phyloP scores from a whole-genome alignment of 1,140 invertebrate genomes.

The Drosophila bocqueti region DNA sequence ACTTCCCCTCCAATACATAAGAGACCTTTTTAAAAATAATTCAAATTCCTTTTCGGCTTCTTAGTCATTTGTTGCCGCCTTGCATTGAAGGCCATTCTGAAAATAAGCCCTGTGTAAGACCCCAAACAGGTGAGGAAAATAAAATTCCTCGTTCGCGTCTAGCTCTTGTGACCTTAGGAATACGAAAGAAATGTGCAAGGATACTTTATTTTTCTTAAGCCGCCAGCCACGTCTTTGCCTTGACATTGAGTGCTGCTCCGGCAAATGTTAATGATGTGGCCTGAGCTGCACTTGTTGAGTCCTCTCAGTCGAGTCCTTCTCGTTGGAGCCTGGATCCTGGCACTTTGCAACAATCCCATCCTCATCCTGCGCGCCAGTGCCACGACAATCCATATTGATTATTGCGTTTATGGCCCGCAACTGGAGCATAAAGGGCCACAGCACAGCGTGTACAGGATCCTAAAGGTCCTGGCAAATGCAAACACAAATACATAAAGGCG shows the following conservation, averaged over 20 bases:
- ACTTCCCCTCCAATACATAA: not conserved
- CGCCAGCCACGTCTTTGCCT: constrained; percentile 39
- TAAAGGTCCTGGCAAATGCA: constrained; percentile 35
- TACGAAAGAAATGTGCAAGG: constrained; percentile 14
- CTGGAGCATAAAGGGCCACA: constrained; percentile 52
- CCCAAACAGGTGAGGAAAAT: constrained; percentile 12
- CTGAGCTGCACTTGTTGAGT: constrained; percentile 77
- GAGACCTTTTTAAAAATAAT: not conserved
- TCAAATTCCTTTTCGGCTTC: not conserved
- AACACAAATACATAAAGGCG: constrained; percentile 30
- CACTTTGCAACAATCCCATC: constrained; percentile 29
- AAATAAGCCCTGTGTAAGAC: constrained; percentile 9
- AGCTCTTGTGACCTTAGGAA: constrained; percentile 40
- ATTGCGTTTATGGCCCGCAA: constrained; percentile 69
- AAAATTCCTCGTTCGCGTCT: constrained; percentile 21
- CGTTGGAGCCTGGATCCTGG: constrained; percentile 12
- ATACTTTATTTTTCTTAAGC: constrained; percentile 11
- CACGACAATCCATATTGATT: constrained; percentile 75
- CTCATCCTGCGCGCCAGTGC: not conserved
- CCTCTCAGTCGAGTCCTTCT: constrained; percentile 4
- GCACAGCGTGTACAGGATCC: constrained; percentile 17
- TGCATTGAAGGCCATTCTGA: constrained; percentile 6
- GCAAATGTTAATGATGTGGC: constrained; percentile 78
- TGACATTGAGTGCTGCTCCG: constrained; percentile 59
- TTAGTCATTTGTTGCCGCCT: not conserved